Evolutionary conservation across 2,797 vertebrate species (phyloP).

Genomic region (Spinibarbus caldwelli): DNA sequence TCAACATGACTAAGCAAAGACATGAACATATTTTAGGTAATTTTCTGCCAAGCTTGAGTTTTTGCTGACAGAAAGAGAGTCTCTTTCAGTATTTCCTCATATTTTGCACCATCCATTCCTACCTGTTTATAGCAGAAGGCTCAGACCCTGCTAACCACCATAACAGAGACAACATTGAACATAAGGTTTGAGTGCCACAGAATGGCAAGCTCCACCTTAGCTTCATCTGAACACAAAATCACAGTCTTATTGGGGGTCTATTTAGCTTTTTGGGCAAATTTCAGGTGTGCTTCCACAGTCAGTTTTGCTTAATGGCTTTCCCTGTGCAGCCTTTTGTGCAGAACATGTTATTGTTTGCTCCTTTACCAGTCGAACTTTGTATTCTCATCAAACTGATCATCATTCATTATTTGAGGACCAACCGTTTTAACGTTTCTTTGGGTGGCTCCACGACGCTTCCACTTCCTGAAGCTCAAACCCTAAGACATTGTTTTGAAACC

Average conservation of each 20-base stretch:
- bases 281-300: not conserved
- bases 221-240: slow-evolving; percentile 1
- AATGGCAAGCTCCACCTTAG: not conserved
- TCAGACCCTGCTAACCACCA: not conserved
- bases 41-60: not conserved
- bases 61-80: not conserved
- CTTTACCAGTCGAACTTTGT: not conserved
- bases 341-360: not conserved
- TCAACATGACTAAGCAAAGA: not conserved
- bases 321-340: too few species aligned
- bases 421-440: not conserved
- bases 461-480: not conserved
- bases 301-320: not conserved
- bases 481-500: not conserved
- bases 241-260: not conserved
- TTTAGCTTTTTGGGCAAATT: not conserved
- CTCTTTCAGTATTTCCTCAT: not conserved
- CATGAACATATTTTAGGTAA: not conserved
- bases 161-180: too few species aligned
- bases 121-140: not conserved
- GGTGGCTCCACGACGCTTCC: not conserved
- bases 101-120: not conserved
- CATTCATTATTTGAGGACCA: not conserved
- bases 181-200: not conserved
- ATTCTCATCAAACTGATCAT: not conserved